Evolutionary conservation across 2,797 vertebrate species (phyloP), one percentile per base, ranked within the genome.

Genomic region (Mastacembelus armatus): DNA sequence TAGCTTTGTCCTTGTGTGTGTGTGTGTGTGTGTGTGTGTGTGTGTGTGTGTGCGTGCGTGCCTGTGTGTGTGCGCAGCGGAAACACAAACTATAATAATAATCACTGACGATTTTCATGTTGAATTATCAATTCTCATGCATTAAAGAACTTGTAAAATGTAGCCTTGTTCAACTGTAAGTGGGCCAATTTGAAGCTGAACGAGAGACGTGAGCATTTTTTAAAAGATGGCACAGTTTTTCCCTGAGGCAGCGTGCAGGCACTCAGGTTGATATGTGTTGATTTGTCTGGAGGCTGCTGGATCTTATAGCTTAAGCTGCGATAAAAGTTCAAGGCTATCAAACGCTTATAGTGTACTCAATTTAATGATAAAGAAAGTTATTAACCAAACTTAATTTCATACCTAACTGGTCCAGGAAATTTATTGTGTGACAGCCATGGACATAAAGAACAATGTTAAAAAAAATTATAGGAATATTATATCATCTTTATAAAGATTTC

Each of bases 301-400:
- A 82, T 85, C 66, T 83, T 51, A 67, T 36, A 58, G 59, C 70
- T 85, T 73, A 77, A 84, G 47, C 71, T 45, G 45, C 15, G 66
- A 86, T 81, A 73, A 81, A 83, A 83, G 71, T 77, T 80, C 62
- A 70, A 60, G 57, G 52, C 75, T 67, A 77, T 87, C 66, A 73
- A 70, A 81, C 2, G 6, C 67, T 70, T 66, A 64, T 5, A 44
- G 54, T 66, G 33, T 66, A 29, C 38, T 75, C 52, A 55, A 61
- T 84, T 73, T 82, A 77, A 74, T 76, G 79, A 80, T 77, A 78
- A 78, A 81, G 65, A 84, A 81, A 83, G 52, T 83, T 85, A 82
- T 75, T 80, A 84, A 66, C 33, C 9, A 71, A 76, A 78, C 60
- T 67, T 81, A 80, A 88, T 87, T 85, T 83, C 81, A 85, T 78